Conservation (phyloP, 2,113 vertebrate genomes). For the Leptodactylus fuscus region DNA sequence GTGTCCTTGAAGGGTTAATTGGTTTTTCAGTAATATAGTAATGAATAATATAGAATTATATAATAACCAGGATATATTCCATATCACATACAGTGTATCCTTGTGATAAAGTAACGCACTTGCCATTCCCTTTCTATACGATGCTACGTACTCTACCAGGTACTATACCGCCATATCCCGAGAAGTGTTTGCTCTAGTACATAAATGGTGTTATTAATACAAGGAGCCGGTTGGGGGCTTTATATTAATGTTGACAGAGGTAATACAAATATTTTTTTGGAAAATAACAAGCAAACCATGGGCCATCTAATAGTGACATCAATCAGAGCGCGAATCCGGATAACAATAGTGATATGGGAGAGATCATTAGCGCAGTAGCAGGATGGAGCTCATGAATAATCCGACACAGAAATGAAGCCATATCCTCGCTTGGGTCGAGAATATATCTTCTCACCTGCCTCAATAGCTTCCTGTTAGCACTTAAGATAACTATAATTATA, state of each 20-base stretch:
- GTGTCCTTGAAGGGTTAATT: too few relatives aligned
- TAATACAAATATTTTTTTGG: slow-evolving; percentile 4
- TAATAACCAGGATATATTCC: too few relatives aligned
- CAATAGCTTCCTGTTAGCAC: neutral
- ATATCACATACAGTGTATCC: too few relatives aligned
- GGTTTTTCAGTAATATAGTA: too few relatives aligned
- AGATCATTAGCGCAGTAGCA: neutral
- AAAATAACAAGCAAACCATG: slow-evolving; percentile 13
- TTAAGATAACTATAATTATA: neutral
- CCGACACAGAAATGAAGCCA: neutral
- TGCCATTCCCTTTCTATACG: too few relatives aligned
- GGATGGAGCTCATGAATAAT: slow-evolving; percentile 27
- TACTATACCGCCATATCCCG: too few relatives aligned
- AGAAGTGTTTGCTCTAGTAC: neutral
- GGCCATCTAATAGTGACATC: neutral
- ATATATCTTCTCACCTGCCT: slow-evolving; percentile 5
- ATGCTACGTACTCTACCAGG: too few relatives aligned
- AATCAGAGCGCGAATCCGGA: slow-evolving; percentile 5
- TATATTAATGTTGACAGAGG: slow-evolving; percentile 5
- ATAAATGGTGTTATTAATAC: neutral
- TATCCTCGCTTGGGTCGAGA: neutral
- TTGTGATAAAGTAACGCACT: too few relatives aligned
- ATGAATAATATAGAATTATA: too few relatives aligned
- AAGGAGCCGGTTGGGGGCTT: neutral
- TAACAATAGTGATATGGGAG: neutral